Conservation (phyloP, 2,113 vertebrate species). For the Hemiscyllium ocellatum region DNA sequence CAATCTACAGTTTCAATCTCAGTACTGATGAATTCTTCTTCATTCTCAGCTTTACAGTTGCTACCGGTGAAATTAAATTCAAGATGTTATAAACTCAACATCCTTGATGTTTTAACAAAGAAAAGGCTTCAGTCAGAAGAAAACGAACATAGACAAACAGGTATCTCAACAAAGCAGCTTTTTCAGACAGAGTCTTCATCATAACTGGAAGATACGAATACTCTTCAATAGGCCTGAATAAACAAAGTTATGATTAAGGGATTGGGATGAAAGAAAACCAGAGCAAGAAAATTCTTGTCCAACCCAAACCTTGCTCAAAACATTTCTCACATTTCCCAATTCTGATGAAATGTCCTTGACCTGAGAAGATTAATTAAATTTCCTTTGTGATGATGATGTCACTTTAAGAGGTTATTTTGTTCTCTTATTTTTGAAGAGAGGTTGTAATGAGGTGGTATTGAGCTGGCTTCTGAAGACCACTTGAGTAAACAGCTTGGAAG, state of each 20-base stretch:
- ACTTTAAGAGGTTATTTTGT: no score
- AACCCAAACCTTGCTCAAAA: not conserved
- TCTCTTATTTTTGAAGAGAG: no score
- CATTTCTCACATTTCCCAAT: not conserved
- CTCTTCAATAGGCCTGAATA: slow-evolving; percentile 36
- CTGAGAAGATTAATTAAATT: not conserved
- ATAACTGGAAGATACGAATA: slow-evolving; percentile 6
- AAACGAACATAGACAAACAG: not conserved
- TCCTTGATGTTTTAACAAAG: not conserved
- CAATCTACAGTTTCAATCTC: slow-evolving; percentile 40
- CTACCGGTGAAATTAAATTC: not conserved
- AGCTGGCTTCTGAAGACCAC: no score
- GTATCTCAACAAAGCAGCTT: not conserved
- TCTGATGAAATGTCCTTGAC: not conserved
- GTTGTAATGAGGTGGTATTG: no score
- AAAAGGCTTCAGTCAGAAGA: not conserved
- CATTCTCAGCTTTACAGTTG: slow-evolving; percentile 13
- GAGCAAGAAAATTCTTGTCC: not conserved
- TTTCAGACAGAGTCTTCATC: slow-evolving; percentile 35
- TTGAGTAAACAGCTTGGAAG: no score
- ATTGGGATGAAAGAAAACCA: not conserved
- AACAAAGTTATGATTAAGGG: slow-evolving; percentile 16
- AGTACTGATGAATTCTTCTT: slow-evolving; percentile 41
- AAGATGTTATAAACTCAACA: not conserved
- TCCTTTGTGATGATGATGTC: no score